Evolutionary conservation across 1,140 invertebrate genomes (phyloP).

Genomic region (Drosophila trapezifrons): DNA sequence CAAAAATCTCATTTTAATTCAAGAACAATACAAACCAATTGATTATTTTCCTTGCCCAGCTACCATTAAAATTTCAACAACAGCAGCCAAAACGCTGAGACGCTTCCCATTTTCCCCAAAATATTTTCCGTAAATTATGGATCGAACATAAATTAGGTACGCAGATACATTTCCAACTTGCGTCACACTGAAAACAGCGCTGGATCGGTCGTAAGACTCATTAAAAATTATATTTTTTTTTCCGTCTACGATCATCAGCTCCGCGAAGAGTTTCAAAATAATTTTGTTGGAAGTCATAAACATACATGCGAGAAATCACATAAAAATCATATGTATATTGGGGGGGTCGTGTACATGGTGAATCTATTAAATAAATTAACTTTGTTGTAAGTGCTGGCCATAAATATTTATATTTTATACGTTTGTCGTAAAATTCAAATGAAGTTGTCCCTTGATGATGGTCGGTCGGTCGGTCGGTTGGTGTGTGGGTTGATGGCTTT

Average conservation of each 20-base stretch:
- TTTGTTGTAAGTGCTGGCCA: conserved; percentile 81
- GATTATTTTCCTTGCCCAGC: conserved; percentile 26
- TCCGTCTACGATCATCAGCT: conserved; percentile 16
- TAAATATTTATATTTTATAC: conserved; percentile 76
- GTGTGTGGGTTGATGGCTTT: conserved; percentile 6
- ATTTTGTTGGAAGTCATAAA: conserved; percentile 38
- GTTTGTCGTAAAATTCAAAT: conserved; percentile 77
- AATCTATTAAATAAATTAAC: conserved; percentile 82
- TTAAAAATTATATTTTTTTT: conserved; percentile 29
- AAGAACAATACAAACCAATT: conserved; percentile 5
- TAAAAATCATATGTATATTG: conserved; percentile 23
- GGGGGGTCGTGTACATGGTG: conserved; percentile 29
- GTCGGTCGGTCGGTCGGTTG: neutral
- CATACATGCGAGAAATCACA: conserved; percentile 18
- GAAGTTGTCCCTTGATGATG: conserved; percentile 60
- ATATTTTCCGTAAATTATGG: conserved; percentile 45
- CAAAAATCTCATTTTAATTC: neutral
- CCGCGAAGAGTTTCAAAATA: conserved; percentile 26
- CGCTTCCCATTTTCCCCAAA: conserved; percentile 3
- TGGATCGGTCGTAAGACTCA: conserved; percentile 27
- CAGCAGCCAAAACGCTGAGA: conserved; percentile 11
- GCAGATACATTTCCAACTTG: conserved; percentile 35
- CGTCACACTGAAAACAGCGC: conserved; percentile 19
- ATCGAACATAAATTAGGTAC: conserved; percentile 37
- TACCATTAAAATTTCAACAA: conserved; percentile 30